A percentile compares a stretch with the other conserved stretches of the same genome.
Conservation (phyloP, 2,888 invertebrate genomes). For the Catocala sponsa region DNA sequence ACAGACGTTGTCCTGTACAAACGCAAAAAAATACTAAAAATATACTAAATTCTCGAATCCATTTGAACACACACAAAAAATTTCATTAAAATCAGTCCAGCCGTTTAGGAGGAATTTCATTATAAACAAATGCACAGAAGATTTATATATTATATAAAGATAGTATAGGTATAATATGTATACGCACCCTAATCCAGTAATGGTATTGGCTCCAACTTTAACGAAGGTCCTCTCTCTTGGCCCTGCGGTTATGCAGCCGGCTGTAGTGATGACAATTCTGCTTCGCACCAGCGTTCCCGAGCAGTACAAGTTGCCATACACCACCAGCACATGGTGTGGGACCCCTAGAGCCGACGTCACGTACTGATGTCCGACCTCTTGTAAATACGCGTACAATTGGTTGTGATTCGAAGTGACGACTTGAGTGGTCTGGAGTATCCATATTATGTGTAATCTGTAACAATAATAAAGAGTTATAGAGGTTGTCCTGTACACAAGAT, state of each 20-base stretch:
- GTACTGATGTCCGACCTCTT: conserved; percentile 29
- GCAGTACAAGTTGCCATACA: conserved; percentile 67
- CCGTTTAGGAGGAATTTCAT: no score
- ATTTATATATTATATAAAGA: no score
- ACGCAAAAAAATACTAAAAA: no score
- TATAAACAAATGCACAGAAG: no score
- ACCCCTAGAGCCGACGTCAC: conserved; percentile 41
- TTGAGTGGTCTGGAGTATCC: conserved; percentile 24
- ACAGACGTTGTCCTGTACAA: no score
- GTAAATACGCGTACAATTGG: not conserved
- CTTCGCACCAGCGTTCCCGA: conserved; percentile 73
- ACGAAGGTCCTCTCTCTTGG: conserved; percentile 53
- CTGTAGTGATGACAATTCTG: conserved; percentile 68
- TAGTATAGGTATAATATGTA: not conserved
- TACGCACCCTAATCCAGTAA: conserved; percentile 62
- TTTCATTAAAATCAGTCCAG: no score
- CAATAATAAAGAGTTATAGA: conserved; percentile 14
- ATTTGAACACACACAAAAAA: no score
- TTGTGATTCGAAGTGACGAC: conserved; percentile 16
- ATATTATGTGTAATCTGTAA: conserved; percentile 34
- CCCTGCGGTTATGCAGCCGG: conserved; percentile 66
- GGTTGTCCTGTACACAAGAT: no score
- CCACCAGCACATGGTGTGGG: conserved; percentile 72
- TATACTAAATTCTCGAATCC: no score
- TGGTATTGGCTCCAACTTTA: conserved; percentile 65